Evolutionary conservation across 1,140 invertebrate genomes (phyloP).

Genomic region (Halyomorpha halys): DNA sequence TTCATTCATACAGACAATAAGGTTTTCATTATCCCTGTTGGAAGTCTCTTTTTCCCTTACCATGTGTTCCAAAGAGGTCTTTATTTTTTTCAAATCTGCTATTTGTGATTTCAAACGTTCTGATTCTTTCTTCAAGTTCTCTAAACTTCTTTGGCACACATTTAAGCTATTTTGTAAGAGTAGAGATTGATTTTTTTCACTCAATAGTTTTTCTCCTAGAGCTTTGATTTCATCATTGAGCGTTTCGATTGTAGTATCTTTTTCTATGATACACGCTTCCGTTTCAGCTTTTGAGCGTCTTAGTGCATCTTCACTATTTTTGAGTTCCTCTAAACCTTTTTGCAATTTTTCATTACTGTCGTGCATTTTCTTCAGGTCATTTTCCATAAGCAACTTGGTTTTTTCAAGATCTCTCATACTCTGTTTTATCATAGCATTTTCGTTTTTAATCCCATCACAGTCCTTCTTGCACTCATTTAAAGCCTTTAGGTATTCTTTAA

Average conservation of each 20-base stretch:
- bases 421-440: neutral
- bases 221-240: slow-evolving; percentile 2
- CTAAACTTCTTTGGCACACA: neutral
- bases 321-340: neutral
- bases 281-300: neutral
- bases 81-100: slow-evolving; percentile 8
- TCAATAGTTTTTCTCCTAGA: neutral
- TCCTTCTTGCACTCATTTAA: neutral
- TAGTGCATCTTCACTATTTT: neutral
- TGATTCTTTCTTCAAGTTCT: slow-evolving; percentile 18
- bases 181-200: slow-evolving; percentile 5
- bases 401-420: slow-evolving; percentile 1
- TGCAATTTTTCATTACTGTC: neutral
- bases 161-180: neutral
- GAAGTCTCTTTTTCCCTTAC: neutral
- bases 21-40: slow-evolving; percentile 3
- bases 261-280: neutral
- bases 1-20: slow-evolving; percentile 10
- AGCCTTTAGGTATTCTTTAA: neutral
- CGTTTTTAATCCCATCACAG: neutral
- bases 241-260: neutral
- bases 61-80: neutral
- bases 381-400: neutral
- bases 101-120: slow-evolving; percentile 3
- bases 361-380: neutral